A percentile compares a stretch with the other conserved stretches of the same genome.
Evolutionary conservation across 1,140 invertebrate species (phyloP).

Genomic region (Bombus confusus): DNA sequence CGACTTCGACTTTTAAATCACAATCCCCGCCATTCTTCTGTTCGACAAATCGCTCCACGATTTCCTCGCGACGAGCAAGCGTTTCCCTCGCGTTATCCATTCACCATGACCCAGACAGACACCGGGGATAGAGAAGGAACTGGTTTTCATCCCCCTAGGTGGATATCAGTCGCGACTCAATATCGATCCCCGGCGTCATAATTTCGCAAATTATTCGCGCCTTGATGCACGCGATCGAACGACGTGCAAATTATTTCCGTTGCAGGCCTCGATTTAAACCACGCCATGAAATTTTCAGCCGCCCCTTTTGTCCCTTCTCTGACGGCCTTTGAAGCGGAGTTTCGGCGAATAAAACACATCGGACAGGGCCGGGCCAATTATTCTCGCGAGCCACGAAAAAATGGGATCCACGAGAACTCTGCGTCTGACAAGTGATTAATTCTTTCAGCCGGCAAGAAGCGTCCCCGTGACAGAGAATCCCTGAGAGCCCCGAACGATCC

Average conservation of each 20-base stretch:
- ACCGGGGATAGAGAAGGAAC: not conserved
- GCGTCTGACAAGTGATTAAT: conserved; percentile 43
- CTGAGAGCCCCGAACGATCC: not conserved
- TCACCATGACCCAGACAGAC: not conserved
- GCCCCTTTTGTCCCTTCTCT: not conserved
- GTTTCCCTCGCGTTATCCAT: not conserved
- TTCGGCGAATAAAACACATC: conserved; percentile 3
- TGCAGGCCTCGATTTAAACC: not conserved
- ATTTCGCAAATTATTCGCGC: conserved; percentile 28
- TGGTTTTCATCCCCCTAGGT: too few relatives aligned
- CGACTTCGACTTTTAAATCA: conserved; percentile 29
- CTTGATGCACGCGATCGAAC: conserved; percentile 22
- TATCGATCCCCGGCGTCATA: not conserved
- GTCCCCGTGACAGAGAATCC: not conserved
- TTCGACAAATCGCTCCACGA: not conserved
- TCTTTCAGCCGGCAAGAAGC: conserved; percentile 5
- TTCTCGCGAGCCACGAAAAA: conserved; percentile 24
- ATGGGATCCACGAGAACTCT: conserved; percentile 10
- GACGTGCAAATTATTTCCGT: conserved; percentile 23
- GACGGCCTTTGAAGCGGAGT: not conserved
- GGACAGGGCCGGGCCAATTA: conserved; percentile 13
- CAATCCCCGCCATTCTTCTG: not conserved
- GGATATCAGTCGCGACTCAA: not conserved
- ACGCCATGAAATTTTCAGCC: not conserved
- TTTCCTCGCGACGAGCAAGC: not conserved